These are phyloP conservation scores for Gambelia wislizenii DNA, from an alignment of 2,797 vertebrate genomes.

Conservation along the genomic window DNA sequence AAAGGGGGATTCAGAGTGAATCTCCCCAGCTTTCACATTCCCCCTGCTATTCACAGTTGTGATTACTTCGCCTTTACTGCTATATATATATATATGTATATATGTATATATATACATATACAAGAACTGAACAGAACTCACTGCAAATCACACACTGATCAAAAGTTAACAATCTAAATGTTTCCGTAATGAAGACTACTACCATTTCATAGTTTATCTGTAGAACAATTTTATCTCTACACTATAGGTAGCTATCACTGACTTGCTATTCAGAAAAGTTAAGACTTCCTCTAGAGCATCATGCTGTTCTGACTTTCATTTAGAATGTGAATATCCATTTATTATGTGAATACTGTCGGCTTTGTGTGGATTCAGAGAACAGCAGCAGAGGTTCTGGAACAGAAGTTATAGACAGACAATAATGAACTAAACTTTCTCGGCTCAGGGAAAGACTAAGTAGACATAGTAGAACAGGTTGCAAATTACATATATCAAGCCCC, in stretches of 20 bases:
- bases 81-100: no score
- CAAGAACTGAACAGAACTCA: not conserved
- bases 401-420: not conserved
- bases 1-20: not conserved
- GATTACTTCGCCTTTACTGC: not conserved
- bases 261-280: conserved; percentile 17
- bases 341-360: conserved; percentile 22
- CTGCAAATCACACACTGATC: conserved; percentile 5
- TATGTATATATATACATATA: no score
- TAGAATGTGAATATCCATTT: conserved; percentile 28
- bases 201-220: not conserved
- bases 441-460: not conserved
- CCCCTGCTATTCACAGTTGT: not conserved
- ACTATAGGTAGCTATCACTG: conserved; percentile 4
- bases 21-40: not conserved
- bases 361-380: conserved; percentile 16
- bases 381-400: conserved; percentile 18
- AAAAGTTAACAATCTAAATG: not conserved
- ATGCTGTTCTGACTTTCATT: conserved; percentile 22
- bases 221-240: conserved; percentile 10
- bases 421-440: conserved; percentile 5
- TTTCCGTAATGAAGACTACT: conserved; percentile 1
- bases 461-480: conserved; percentile 24
- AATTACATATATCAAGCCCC: conserved; percentile 4
- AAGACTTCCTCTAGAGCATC: not conserved